Percentiles rank a stretch among this genome's conserved stretches.
Evolutionary conservation across 2,888 invertebrate genomes (phyloP).

Genomic region (Mythimna lalbum): DNA sequence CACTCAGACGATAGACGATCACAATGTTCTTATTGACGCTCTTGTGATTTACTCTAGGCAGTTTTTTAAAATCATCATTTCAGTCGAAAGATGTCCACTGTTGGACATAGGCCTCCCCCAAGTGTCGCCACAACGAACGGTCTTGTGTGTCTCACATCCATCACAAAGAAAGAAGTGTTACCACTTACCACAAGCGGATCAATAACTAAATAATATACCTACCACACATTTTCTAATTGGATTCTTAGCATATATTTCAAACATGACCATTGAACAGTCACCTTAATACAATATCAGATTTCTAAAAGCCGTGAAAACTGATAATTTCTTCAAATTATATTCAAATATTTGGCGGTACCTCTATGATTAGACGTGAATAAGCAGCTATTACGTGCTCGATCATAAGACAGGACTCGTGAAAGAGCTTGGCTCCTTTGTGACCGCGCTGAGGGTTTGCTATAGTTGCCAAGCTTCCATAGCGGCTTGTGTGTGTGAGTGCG

Average conservation of each 20-base stretch:
- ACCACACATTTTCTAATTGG: background rate
- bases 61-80: background rate
- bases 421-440: conserved; percentile 66
- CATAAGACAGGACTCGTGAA: conserved; percentile 64
- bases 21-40: conserved; percentile 14
- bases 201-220: background rate
- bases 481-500: conserved; percentile 46
- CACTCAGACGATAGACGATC: conserved; percentile 16
- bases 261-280: background rate
- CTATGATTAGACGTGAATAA: conserved; percentile 33
- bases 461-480: conserved; percentile 26
- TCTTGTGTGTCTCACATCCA: too few species aligned
- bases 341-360: background rate
- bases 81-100: too few species aligned
- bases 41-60: background rate
- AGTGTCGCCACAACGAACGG: too few species aligned
- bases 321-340: background rate
- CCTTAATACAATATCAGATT: background rate
- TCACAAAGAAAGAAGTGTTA: too few species aligned
- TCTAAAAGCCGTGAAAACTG: background rate
- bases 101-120: too few species aligned
- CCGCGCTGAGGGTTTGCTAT: conserved; percentile 58
- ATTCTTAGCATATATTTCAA: background rate
- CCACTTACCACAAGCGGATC: too few species aligned
- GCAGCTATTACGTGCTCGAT: conserved; percentile 62